Evolutionary conservation across 2,888 invertebrate genomes (phyloP).

Genomic region (Spodoptera exigua): DNA sequence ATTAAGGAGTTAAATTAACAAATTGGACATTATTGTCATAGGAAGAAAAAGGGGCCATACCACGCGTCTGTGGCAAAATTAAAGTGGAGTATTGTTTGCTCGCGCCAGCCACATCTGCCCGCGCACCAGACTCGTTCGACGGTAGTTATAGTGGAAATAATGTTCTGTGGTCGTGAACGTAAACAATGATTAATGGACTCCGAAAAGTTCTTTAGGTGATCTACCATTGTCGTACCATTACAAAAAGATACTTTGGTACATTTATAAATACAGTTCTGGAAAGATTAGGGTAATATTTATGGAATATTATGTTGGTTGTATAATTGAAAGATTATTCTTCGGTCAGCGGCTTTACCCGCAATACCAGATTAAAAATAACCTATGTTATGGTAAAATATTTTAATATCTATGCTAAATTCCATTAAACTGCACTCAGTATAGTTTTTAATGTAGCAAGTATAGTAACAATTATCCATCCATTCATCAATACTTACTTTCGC

Average conservation of each 20-base stretch:
- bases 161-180: constrained; percentile 39
- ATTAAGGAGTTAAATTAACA: constrained; percentile 43
- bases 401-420: too few species aligned
- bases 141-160: constrained; percentile 50
- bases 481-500: too few species aligned
- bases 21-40: constrained; percentile 38
- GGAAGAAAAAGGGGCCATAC: constrained; percentile 17
- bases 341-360: too few species aligned
- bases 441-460: too few species aligned
- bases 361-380: too few species aligned
- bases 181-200: constrained; percentile 49
- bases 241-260: neutral
- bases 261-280: too few species aligned
- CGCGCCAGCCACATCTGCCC: constrained; percentile 55
- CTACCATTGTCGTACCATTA: constrained; percentile 9
- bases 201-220: constrained; percentile 21
- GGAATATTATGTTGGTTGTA: too few species aligned
- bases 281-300: too few species aligned
- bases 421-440: too few species aligned
- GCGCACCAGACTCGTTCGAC: constrained; percentile 52
- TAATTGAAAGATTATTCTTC: too few species aligned
- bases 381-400: too few species aligned
- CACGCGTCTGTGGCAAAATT: constrained; percentile 41
- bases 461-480: too few species aligned
- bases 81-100: constrained; percentile 59